Evolutionary conservation across 2,113 vertebrate species (phyloP).

Genomic region (Hipposideros armiger): DNA sequence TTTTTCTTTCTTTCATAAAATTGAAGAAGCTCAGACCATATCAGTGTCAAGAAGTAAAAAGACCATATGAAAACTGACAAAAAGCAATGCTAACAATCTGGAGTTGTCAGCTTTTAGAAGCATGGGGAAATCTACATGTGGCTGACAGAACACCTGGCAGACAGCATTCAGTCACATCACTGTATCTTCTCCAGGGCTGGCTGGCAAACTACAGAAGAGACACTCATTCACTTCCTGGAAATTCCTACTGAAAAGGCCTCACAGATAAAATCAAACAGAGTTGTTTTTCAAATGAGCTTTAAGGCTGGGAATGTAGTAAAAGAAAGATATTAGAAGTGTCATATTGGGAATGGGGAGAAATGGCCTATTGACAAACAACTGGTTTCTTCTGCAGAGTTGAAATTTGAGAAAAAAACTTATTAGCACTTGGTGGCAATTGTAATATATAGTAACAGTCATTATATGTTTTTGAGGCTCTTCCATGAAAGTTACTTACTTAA

Average conservation of each 20-base stretch:
- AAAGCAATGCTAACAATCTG: constrained; percentile 81
- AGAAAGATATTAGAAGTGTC: constrained; percentile 16
- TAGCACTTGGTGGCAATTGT: not conserved
- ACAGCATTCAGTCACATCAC: constrained; percentile 60
- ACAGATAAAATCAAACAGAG: constrained; percentile 67
- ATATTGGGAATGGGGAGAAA: not conserved
- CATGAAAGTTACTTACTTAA: constrained; percentile 44
- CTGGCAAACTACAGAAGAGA: not conserved
- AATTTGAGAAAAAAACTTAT: constrained; percentile 10
- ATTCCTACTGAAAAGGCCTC: constrained; percentile 64
- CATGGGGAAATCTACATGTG: constrained; percentile 62
- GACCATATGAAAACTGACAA: constrained; percentile 85
- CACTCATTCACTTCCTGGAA: constrained; percentile 45
- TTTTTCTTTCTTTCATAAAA: constrained; percentile 68
- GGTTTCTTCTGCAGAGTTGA: constrained; percentile 5
- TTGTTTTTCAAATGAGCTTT: constrained; percentile 54
- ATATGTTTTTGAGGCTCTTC: not conserved
- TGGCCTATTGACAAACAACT: constrained; percentile 23
- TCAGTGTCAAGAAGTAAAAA: constrained; percentile 82
- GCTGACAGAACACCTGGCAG: constrained; percentile 77
- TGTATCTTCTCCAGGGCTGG: constrained; percentile 56
- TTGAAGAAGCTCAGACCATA: constrained; percentile 72
- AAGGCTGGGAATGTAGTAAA: constrained; percentile 44
- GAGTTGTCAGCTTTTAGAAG: constrained; percentile 79
- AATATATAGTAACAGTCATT: not conserved